Evolutionary conservation across 2,113 vertebrate species (phyloP).

Genomic region (Platichthys flesus): DNA sequence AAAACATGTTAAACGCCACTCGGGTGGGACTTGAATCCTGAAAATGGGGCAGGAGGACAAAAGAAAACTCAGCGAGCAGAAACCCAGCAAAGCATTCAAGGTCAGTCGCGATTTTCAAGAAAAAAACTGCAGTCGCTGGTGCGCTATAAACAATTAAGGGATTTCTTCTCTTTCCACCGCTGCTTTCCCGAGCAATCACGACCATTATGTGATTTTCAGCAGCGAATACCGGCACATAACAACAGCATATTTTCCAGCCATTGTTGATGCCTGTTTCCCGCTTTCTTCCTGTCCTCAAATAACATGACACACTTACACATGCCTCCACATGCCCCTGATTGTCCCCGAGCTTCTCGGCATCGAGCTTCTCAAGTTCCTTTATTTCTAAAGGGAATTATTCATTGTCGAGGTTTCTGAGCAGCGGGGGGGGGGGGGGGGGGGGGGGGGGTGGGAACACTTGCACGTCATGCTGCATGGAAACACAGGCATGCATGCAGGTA

Average conservation of each 20-base stretch:
- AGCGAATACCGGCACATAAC: neutral
- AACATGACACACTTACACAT: slow-evolving; percentile 49
- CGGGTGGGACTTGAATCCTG: slow-evolving; percentile 22
- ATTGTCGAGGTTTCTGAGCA: slow-evolving; percentile 36
- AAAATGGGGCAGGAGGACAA: slow-evolving; percentile 43
- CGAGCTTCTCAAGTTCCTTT: neutral
- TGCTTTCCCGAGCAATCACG: too few relatives aligned
- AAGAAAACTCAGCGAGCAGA: neutral
- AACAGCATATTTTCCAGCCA: neutral
- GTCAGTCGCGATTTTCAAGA: too few relatives aligned
- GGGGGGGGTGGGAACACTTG: neutral
- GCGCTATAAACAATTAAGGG: too few relatives aligned
- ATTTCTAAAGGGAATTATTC: slow-evolving; percentile 65
- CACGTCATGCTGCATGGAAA: neutral
- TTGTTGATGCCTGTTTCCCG: neutral
- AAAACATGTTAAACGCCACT: slow-evolving; percentile 31
- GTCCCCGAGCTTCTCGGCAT: slow-evolving; percentile 1
- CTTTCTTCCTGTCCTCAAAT: slow-evolving; percentile 36
- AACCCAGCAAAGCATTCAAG: neutral
- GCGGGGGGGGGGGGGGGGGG: too few relatives aligned
- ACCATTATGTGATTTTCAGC: neutral
- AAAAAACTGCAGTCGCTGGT: too few relatives aligned
- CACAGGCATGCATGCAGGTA: neutral
- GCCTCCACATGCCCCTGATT: slow-evolving; percentile 10
- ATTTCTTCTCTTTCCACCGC: too few relatives aligned